Percentiles rank a stretch among this genome's conserved stretches.
Conservation (phyloP, 2,797 vertebrate genomes). For the Xyrichtys novacula region DNA sequence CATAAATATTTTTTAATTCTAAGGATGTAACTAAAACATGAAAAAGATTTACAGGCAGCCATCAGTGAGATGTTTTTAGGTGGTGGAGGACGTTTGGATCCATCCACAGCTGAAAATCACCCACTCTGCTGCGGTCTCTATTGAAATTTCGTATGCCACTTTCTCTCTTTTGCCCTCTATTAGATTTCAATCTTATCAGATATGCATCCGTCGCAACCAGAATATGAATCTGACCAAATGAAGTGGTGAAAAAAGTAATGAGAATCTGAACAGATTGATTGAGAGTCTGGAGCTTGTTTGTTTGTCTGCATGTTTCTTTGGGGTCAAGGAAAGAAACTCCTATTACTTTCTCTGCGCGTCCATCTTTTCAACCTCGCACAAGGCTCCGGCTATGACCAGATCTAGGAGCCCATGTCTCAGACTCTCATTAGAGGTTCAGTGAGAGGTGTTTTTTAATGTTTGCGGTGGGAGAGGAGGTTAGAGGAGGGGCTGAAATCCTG, state of each 20-base stretch:
- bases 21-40: too few species aligned
- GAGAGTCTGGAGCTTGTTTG: slow-evolving; percentile 34
- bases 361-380: slow-evolving; percentile 27
- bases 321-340: slow-evolving; percentile 32
- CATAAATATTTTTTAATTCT: too few species aligned
- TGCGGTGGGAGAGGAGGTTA: slow-evolving; percentile 50
- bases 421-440: slow-evolving; percentile 47
- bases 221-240: slow-evolving; percentile 39
- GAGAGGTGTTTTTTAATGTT: slow-evolving; percentile 37
- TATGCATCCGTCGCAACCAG: slow-evolving; percentile 16
- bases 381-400: slow-evolving; percentile 34
- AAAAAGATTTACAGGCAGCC: too few species aligned
- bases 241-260: slow-evolving; percentile 13
- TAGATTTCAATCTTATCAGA: slow-evolving; percentile 32
- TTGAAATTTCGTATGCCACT: slow-evolving; percentile 10
- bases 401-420: slow-evolving; percentile 22
- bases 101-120: slow-evolving; percentile 33
- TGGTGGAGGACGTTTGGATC: slow-evolving; percentile 6
- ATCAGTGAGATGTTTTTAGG: not conserved
- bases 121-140: slow-evolving; percentile 1
- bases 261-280: slow-evolving; percentile 29
- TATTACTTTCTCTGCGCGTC: slow-evolving; percentile 23
- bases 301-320: slow-evolving; percentile 35
- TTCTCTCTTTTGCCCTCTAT: not conserved
- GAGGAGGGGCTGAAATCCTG: slow-evolving; percentile 42